Base-by-base conservation (phyloP, 2,888 invertebrate genomes). In the Pantelozetes paolii region DNA sequence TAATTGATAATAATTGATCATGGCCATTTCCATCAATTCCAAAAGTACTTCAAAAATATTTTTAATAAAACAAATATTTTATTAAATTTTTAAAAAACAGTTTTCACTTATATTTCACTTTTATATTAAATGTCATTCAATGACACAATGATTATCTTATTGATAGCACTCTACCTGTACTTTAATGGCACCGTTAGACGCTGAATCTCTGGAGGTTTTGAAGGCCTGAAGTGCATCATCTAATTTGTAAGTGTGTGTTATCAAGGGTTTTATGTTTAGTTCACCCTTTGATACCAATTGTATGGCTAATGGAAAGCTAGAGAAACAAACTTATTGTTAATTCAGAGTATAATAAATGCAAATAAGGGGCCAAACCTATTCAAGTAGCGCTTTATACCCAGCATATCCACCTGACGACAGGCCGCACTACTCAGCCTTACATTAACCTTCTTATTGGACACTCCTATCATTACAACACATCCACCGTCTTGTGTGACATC, bases 241-340 rank as follows among this genome's bases (percentile, higher is more conserved):
- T 13, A 75, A 40, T 15, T 9, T n/a, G 28, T 54, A 64, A 15
- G 48, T 50, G 48, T 75, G 75, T 8, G 72, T 75, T 18, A 72
- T 67, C 69, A 75, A 45, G 8, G 42, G 48, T 42, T 75, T 72
- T 18, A 69, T 30, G n/a, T 57, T 18, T 11, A 70, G 13, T 23
- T 50, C 28, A 5, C 75, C 75, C 9, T 15, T 45, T 30, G 72
- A 64, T 1, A 75, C 54, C 45, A 75, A 69, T 28, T 75, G 69
- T 54, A 75, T 75, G 70, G 76, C 70, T 13, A 32, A 50, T 23
- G 76, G 76, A 64, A 73, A 73, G 50, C 74, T 71, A 57, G 18
- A 71, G 57, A 42, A 18, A 13, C 23, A 54, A 71, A 57, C 57
- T 9, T 20, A 48, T 42, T 3, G 11, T 8, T n/a, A 23, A n/a